Conservation (phyloP, 2,113 vertebrate species). For the Alces alces region DNA sequence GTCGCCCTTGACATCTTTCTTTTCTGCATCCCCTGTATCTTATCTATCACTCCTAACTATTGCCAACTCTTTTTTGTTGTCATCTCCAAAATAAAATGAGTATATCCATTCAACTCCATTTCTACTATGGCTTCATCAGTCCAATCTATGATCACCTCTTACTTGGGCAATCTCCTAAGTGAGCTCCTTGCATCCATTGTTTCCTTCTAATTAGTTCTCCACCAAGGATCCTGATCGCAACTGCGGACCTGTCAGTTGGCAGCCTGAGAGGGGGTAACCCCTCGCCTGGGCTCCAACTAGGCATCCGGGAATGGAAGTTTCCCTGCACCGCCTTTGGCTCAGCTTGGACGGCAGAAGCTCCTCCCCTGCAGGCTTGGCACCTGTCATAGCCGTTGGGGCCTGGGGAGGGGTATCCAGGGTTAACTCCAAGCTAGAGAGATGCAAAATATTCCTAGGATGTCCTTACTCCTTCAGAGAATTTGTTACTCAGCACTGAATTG, state of each 20-base stretch:
- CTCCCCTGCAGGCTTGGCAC: not conserved
- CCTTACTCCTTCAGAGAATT: not conserved
- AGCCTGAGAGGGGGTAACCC: fast-evolving
- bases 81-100: not conserved
- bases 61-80: not conserved
- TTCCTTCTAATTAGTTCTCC: not conserved
- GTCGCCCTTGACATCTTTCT: not conserved
- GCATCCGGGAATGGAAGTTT: not conserved
- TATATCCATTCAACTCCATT: not conserved
- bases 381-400: not conserved
- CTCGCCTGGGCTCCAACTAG: fast-evolving
- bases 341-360: fast-evolving
- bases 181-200: not conserved
- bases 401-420: fast-evolving
- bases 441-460: fast-evolving
- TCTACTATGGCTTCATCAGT: not conserved
- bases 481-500: not conserved
- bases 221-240: not conserved
- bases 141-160: not conserved
- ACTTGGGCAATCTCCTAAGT: not conserved
- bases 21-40: not conserved
- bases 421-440: fast-evolving
- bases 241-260: fast-evolving
- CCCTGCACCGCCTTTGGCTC: not conserved
- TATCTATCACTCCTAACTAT: not conserved